Percentiles rank a stretch among this genome's conserved stretches.
Conservation (phyloP, 2,888 invertebrate genomes). For the Griposia aprilina region DNA sequence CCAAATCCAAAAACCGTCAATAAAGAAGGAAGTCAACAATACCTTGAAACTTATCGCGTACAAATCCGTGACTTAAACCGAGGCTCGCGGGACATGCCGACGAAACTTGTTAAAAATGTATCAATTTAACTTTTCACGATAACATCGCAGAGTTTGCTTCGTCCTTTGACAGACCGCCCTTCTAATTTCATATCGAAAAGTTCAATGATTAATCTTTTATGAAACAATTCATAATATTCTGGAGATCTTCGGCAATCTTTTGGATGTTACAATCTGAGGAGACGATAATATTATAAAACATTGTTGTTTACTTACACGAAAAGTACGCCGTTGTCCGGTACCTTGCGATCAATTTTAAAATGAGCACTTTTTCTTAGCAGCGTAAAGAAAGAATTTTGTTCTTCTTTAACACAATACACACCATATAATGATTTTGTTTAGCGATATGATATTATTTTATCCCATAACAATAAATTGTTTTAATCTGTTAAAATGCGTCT, state of each 20-base stretch:
- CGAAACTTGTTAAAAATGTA: constrained; percentile 82
- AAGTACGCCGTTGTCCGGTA: neutral
- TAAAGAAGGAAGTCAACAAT: constrained; percentile 24
- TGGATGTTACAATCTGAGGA: constrained; percentile 30
- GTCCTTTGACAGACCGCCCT: constrained; percentile 77
- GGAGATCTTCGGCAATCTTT: constrained; percentile 49
- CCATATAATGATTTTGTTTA: neutral
- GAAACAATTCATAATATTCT: constrained; percentile 65
- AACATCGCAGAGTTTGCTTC: constrained; percentile 68
- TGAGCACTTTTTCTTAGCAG: neutral
- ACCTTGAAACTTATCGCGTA: constrained; percentile 17
- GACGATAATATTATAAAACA: constrained; percentile 34
- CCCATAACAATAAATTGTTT: neutral
- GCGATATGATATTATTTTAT: neutral
- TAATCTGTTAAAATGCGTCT: neutral
- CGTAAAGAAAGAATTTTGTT: neutral
- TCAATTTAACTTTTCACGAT: constrained; percentile 81
- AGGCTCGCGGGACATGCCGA: constrained; percentile 60
- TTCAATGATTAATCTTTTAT: constrained; percentile 73
- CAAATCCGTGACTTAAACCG: constrained; percentile 58
- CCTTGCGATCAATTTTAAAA: constrained; percentile 2
- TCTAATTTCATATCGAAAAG: constrained; percentile 76
- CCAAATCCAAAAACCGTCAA: neutral
- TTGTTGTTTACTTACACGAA: constrained; percentile 8
- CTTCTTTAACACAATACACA: neutral